Base-by-base conservation (phyloP, 1,140 invertebrate genomes). In the Schlechtendalia chinensis region DNA sequence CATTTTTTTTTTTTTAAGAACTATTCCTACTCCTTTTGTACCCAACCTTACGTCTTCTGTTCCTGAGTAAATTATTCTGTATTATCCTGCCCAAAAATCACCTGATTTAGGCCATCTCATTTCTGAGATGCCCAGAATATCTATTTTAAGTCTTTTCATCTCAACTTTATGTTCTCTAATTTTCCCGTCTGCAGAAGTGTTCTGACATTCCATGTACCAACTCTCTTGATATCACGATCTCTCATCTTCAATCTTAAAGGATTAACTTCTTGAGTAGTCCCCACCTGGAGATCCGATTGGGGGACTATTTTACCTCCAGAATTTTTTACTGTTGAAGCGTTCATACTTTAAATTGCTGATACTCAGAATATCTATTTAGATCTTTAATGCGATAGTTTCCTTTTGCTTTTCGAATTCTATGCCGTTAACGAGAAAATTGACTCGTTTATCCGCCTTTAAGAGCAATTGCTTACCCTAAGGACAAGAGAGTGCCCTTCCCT, bases 71-170 rank as follows among this genome's bases (percentile, higher is more conserved):
- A 39, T 39, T 39, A 39, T 39, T 39, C 32, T 39, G 8, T 39
- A 39, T 39, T 39, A 3, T 39, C 8, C 32, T 39, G 8, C 8
- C 32, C n/a, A n/a, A n/a, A n/a, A n/a, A n/a, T n/a, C n/a, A n/a
- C n/a, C 32, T 39, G 4, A 47, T 39, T 39, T 39, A 39, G 53
- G 61, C 83, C 81, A 82, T 74, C 81, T 12, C 4, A 81, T 71
- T 80, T 83, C 82, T 65, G 79, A 82, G 17, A 83, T 61, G n/a
- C 82, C 83, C 17, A 83, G 58, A 39, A 83, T 81, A 69, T 83
- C 65, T 50, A 83, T 82, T 58, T 81, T 22, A 56, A 83, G 17
- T 63, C 77, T 63, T 29, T 81, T n/a, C 81, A 82, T 82, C 47
- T 59, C 22, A 59, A 10, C 22, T 59, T 59, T 59, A n/a, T 17